Evolutionary conservation across 2,113 vertebrate genomes (phyloP).

Genomic region (Alces alces): DNA sequence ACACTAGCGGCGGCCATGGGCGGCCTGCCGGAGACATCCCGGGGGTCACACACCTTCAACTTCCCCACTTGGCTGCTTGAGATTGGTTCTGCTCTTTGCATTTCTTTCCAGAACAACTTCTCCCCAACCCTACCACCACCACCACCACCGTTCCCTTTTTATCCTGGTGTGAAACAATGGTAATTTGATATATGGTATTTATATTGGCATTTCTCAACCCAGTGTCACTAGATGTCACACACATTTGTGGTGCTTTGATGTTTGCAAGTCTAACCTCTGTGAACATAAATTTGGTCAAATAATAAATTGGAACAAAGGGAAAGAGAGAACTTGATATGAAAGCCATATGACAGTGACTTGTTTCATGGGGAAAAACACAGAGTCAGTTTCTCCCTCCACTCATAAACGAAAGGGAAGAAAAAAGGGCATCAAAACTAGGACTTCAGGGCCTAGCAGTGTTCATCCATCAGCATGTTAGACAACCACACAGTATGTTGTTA

Average conservation of each 20-base stretch:
- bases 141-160: conserved; percentile 65
- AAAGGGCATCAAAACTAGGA: conserved; percentile 63
- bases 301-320: conserved; percentile 76
- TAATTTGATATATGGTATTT: conserved; percentile 88
- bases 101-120: conserved; percentile 65
- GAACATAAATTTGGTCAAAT: conserved; percentile 70
- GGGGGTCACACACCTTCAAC: conserved; percentile 83
- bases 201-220: conserved; percentile 86
- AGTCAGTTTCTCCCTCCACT: conserved; percentile 66
- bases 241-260: conserved; percentile 82
- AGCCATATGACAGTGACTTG: conserved; percentile 73
- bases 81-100: conserved; percentile 83
- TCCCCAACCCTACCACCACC: conserved; percentile 1
- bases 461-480: conserved; percentile 63
- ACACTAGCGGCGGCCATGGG: conserved; percentile 81
- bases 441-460: conserved; percentile 58
- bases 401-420: conserved; percentile 40
- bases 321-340: conserved; percentile 72
- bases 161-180: conserved; percentile 86
- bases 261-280: conserved; percentile 77
- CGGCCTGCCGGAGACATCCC: conserved; percentile 80
- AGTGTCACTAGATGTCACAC: conserved; percentile 82
- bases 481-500: conserved; percentile 71
- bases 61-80: conserved; percentile 85
- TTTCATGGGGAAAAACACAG: conserved; percentile 60